phyloP scores from a whole-genome alignment of 2,797 vertebrate genomes.

The Numenius phaeopus region DNA sequence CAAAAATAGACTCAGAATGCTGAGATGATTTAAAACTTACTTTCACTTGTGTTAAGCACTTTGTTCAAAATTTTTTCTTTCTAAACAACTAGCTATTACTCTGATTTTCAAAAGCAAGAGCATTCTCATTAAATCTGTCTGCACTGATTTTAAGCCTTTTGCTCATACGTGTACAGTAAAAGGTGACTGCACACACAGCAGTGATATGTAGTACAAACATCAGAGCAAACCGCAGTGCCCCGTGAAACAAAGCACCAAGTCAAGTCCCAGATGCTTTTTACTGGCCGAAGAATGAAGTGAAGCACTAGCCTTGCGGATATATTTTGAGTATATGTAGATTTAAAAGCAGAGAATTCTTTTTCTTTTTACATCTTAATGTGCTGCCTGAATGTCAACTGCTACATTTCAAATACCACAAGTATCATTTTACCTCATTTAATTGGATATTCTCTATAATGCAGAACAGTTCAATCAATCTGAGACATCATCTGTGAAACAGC shows the following conservation, averaged over 20 bases:
- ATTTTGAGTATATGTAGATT: not conserved
- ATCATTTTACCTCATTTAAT: constrained; percentile 21
- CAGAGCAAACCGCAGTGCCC: not conserved
- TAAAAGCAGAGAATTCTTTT: not conserved
- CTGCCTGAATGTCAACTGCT: not conserved
- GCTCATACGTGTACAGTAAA: fast-evolving
- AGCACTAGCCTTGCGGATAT: not conserved
- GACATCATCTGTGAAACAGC: not conserved
- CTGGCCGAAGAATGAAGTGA: not conserved
- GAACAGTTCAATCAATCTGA: constrained; percentile 6
- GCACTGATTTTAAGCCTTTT: not conserved
- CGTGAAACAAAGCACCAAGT: not conserved
- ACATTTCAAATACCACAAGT: not conserved
- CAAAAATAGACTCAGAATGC: not conserved
- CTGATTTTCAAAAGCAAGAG: not conserved
- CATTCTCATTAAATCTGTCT: not conserved
- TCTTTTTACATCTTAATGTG: not conserved
- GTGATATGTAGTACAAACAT: fast-evolving
- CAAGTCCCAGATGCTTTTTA: not conserved
- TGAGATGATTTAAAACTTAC: not conserved
- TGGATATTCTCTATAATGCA: not conserved
- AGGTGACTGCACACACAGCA: not conserved
- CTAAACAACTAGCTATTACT: not conserved
- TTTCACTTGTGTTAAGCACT: not conserved
- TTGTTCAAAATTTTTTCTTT: not conserved